phyloP scores from a whole-genome alignment of 2,113 vertebrate species.

The Micronycteris hirsuta region DNA sequence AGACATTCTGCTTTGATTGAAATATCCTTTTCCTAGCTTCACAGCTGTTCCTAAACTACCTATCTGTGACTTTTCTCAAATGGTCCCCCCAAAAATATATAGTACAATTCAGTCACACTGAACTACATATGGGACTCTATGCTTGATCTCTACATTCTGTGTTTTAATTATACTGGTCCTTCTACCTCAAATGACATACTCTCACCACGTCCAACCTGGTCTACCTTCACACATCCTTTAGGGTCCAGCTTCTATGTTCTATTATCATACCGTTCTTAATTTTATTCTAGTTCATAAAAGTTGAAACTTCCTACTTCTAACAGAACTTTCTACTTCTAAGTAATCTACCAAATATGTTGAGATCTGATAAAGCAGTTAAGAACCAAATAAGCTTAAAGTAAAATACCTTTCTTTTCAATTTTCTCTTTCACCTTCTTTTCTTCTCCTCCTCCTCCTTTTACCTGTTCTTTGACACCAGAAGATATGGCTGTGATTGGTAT shows the following conservation, averaged over 20 bases:
- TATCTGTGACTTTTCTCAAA: neutral
- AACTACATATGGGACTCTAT: neutral
- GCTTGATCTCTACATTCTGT: neutral
- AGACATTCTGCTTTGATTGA: neutral
- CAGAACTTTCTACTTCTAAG: neutral
- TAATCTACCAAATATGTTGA: neutral
- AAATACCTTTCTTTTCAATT: slow-evolving; percentile 92
- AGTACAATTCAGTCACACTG: neutral
- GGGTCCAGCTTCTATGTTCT: neutral
- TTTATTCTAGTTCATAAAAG: neutral
- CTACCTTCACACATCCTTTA: neutral
- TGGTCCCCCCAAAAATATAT: neutral
- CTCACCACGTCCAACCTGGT: neutral
- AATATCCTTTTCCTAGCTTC: neutral
- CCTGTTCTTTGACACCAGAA: slow-evolving; percentile 69
- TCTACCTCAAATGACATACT: neutral
- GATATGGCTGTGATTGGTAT: slow-evolving; percentile 58
- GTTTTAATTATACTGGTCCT: neutral
- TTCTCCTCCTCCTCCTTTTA: slow-evolving; percentile 80
- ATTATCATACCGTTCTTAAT: neutral
- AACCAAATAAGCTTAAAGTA: neutral
- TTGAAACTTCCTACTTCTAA: neutral
- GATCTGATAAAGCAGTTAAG: neutral
- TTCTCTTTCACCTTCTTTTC: slow-evolving; percentile 90
- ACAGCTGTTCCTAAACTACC: neutral